Percentiles rank a stretch among this genome's conserved stretches.
phyloP scores from a whole-genome alignment of 2,888 invertebrate species.

The Isoperla grammatica region DNA sequence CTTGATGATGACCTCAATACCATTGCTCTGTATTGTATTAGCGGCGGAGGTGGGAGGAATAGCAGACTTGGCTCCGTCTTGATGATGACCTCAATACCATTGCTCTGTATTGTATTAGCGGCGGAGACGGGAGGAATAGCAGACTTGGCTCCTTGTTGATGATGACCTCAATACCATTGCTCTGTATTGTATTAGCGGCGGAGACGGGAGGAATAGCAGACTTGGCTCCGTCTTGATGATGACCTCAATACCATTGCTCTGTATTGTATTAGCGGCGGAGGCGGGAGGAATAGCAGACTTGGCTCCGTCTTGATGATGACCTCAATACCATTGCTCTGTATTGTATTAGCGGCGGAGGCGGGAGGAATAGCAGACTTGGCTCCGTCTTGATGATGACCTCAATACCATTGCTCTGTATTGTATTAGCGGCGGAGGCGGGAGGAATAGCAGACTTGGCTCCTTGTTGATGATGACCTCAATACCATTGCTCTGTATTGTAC shows the following conservation, averaged over 20 bases:
- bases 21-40: slow-evolving; percentile 8
- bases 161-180: slow-evolving; percentile 1
- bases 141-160: background rate
- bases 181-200: slow-evolving; percentile 11
- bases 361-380: background rate
- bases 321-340: slow-evolving; percentile 4
- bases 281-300: background rate
- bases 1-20: slow-evolving; percentile 8
- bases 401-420: slow-evolving; percentile 5
- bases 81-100: slow-evolving; percentile 4
- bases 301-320: slow-evolving; percentile 1
- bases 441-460: background rate
- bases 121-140: background rate
- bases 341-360: slow-evolving; percentile 10
- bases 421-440: slow-evolving; percentile 9
- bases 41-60: background rate
- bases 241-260: slow-evolving; percentile 1
- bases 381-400: slow-evolving; percentile 4
- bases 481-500: slow-evolving; percentile 5
- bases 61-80: background rate
- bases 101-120: slow-evolving; percentile 12
- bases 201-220: background rate
- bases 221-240: slow-evolving; percentile 2
- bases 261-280: slow-evolving; percentile 9
- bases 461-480: slow-evolving; percentile 8